Base-by-base conservation (phyloP, 2,888 invertebrate species). In the Hanleya hanleyi region DNA sequence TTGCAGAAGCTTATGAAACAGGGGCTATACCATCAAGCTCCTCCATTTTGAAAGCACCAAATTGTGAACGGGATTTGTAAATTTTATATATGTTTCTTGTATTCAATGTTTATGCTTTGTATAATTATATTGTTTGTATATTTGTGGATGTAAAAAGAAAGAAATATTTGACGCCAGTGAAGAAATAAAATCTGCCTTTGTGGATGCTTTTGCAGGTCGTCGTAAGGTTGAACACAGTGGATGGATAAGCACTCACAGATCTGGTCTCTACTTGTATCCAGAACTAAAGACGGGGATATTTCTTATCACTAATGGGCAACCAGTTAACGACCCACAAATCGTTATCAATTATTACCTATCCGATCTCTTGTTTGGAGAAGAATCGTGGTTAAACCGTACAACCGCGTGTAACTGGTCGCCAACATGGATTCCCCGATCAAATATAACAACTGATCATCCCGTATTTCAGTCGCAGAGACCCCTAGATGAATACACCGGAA, bases 191-290 rank as follows among this genome's bases (percentile, higher is more conserved):
- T n/a, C n/a, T n/a, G n/a, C n/a, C n/a, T n/a, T n/a, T n/a, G n/a
- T n/a, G n/a, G n/a, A n/a, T n/a, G n/a, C n/a, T n/a, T n/a, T n/a
- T n/a, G n/a, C n/a, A 90, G 90, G 87, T 41, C 87, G 83, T 70
- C 79, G 78, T 38, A 81, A 86, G 61, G 67, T 89, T 6, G 87
- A 86, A 83, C 89, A 89, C 77, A 87, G 87, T 1, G 90, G 90
- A 0, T 85, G 88, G 9, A 84, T 89, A 4, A 83, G 86, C 5
- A 85, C 86, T 22, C 88, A 87, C 76, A 83, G 86, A 47, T 85
- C 87, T 2, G 78, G 85, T 35, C 76, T 90, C 9, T 89, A 87
- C 83, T 71, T 90, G 37, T 86, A 84, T 70, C 89, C 90, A 0
- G 88, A 87, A 35, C 73, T 80, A 37, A 79, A 84, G 26, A 76